A percentile compares a stretch with the other conserved stretches of the same genome.
Evolutionary conservation across 2,888 invertebrate species (phyloP).

Genomic region (Agrotis puta): DNA sequence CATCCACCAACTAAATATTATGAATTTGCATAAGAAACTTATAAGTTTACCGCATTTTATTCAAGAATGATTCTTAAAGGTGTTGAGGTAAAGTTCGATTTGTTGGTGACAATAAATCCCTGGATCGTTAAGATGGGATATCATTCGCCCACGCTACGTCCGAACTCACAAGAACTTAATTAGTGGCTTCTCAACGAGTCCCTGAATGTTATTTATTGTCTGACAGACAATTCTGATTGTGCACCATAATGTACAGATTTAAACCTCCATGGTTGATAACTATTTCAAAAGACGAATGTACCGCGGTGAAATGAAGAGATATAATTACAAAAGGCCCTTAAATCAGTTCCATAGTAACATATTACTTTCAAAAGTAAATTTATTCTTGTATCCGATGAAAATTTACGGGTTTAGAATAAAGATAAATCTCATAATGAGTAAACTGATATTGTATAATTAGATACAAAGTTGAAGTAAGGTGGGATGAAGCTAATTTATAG

Average conservation of each 20-base stretch:
- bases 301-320: conserved; percentile 53
- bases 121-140: conserved; percentile 77
- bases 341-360: conserved; percentile 47
- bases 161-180: conserved; percentile 88
- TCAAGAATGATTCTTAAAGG: conserved; percentile 55
- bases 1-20: conserved; percentile 77
- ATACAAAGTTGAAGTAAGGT: conserved; percentile 53
- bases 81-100: conserved; percentile 67
- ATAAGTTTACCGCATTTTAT: conserved; percentile 49
- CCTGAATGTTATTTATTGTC: conserved; percentile 85
- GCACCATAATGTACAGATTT: conserved; percentile 65
- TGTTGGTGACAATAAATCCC: conserved; percentile 54
- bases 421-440: conserved; percentile 66
- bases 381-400: conserved; percentile 54
- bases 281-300: conserved; percentile 76
- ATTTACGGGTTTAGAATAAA: conserved; percentile 51
- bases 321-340: conserved; percentile 65
- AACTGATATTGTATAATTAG: conserved; percentile 68
- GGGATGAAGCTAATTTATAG: conserved; percentile 59
- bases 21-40: conserved; percentile 79
- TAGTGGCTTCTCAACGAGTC: conserved; percentile 85
- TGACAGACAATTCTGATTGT: conserved; percentile 83
- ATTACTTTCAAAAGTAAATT: conserved; percentile 56
- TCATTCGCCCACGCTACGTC: conserved; percentile 81
- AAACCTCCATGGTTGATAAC: conserved; percentile 78